A percentile compares a stretch with the other conserved stretches of the same genome.
phyloP scores from a whole-genome alignment of 2,113 vertebrate genomes.

The Cygnus buccinator region DNA sequence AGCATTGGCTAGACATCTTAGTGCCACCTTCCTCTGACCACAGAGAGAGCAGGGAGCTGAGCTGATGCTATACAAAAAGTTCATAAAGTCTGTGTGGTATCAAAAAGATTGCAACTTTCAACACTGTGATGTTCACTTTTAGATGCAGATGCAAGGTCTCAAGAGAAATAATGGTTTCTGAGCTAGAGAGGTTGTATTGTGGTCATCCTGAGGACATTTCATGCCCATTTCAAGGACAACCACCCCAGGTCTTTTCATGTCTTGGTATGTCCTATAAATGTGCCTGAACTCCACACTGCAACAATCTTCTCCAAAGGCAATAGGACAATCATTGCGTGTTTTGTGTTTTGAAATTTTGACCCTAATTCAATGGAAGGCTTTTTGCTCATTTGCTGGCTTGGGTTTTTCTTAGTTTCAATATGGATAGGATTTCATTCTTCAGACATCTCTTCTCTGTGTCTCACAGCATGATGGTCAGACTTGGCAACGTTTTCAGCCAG shows the following conservation, averaged over 20 bases:
- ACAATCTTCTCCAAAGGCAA: neutral
- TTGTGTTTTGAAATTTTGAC: neutral
- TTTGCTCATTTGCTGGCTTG: neutral
- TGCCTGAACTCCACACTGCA: neutral
- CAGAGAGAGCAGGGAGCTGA: neutral
- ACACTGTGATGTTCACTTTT: fast-evolving
- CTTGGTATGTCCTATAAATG: neutral
- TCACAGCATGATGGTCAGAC: neutral
- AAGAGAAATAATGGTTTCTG: neutral
- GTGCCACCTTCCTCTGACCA: neutral
- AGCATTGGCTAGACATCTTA: neutral
- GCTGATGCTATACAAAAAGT: neutral
- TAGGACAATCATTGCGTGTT: neutral
- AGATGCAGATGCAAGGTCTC: neutral
- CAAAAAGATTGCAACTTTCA: neutral
- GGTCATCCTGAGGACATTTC: neutral
- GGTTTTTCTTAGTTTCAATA: neutral
- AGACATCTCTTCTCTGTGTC: neutral
- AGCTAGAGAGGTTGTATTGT: neutral
- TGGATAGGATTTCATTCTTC: neutral
- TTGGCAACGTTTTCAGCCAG: neutral
- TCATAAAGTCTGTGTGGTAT: neutral
- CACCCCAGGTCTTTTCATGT: neutral
- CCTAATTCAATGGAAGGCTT: neutral
- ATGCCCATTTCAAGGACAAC: neutral